phyloP scores from a whole-genome alignment of 1,140 invertebrate species.

The Spodoptera frugiperda region DNA sequence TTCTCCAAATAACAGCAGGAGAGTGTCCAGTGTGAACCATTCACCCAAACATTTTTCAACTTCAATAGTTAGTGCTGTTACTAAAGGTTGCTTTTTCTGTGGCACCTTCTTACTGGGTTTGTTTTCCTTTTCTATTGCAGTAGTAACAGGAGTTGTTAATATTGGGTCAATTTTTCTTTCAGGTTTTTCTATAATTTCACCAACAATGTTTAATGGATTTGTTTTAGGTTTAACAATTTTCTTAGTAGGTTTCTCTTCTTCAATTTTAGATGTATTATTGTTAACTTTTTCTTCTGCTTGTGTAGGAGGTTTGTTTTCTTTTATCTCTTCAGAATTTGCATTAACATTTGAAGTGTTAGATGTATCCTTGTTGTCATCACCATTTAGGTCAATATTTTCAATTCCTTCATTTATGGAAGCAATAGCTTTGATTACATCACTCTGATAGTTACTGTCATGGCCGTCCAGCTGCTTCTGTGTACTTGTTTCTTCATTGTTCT shows the following conservation, averaged over 20 bases:
- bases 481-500: constrained; percentile 41
- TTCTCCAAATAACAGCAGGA: constrained; percentile 87
- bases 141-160: constrained; percentile 53
- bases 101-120: constrained; percentile 54
- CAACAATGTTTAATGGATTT: constrained; percentile 77
- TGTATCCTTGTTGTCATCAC: not conserved
- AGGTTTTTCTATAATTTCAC: constrained; percentile 79
- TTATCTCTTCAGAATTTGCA: constrained; percentile 21
- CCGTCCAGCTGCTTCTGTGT: not conserved
- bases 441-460: not conserved
- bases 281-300: not conserved
- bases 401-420: constrained; percentile 1
- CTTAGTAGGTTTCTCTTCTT: not conserved
- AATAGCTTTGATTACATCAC: not conserved
- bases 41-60: constrained; percentile 86
- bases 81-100: constrained; percentile 69
- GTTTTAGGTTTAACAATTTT: constrained; percentile 53
- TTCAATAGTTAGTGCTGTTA: constrained; percentile 73
- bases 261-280: not conserved
- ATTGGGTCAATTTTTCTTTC: constrained; percentile 77
- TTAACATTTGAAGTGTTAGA: not conserved
- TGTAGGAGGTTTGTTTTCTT: constrained; percentile 37
- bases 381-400: not conserved
- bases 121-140: constrained; percentile 30
- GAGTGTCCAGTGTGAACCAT: constrained; percentile 88